These are phyloP conservation scores for Cantharis nigra DNA, from an alignment of 2,888 invertebrate genomes.

Conservation along the genomic window DNA sequence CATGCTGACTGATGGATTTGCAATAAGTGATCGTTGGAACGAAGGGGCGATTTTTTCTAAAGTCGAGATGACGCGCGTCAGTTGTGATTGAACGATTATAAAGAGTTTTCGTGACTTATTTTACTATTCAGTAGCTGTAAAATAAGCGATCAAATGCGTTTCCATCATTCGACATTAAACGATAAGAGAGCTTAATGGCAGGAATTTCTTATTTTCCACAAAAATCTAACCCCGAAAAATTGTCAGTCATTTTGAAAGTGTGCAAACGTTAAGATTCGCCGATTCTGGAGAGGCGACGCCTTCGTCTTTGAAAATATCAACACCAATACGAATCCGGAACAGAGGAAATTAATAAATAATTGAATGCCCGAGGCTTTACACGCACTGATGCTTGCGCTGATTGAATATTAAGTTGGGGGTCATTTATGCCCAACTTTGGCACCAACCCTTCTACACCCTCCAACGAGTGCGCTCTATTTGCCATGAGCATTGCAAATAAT, in stretches of 20 bases:
- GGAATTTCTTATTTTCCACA: neutral
- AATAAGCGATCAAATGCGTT: slow-evolving; percentile 10
- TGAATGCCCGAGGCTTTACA: slow-evolving; percentile 41
- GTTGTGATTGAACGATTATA: slow-evolving; percentile 31
- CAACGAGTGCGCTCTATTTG: slow-evolving; percentile 13
- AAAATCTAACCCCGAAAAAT: neutral
- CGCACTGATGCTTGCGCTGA: slow-evolving; percentile 44
- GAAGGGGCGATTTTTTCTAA: slow-evolving; percentile 13
- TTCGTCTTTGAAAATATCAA: slow-evolving; percentile 15
- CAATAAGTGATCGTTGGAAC: slow-evolving; percentile 37
- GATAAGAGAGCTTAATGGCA: neutral
- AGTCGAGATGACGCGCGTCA: slow-evolving; percentile 28
- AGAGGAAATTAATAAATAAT: slow-evolving; percentile 48
- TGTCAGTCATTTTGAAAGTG: slow-evolving; percentile 1
- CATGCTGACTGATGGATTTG: slow-evolving; percentile 46
- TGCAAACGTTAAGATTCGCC: neutral
- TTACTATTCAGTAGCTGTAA: slow-evolving; percentile 21
- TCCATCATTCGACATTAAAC: neutral
- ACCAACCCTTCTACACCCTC: slow-evolving; percentile 30
- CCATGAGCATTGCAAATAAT: slow-evolving; percentile 22
- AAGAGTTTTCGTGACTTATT: slow-evolving; percentile 21
- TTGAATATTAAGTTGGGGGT: slow-evolving; percentile 44
- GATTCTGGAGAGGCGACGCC: neutral
- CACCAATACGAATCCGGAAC: slow-evolving; percentile 35
- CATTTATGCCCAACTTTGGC: slow-evolving; percentile 31